These are phyloP conservation scores for Jordanella pulchra DNA, from an alignment of 2,797 vertebrate species.

Conservation along the genomic window DNA sequence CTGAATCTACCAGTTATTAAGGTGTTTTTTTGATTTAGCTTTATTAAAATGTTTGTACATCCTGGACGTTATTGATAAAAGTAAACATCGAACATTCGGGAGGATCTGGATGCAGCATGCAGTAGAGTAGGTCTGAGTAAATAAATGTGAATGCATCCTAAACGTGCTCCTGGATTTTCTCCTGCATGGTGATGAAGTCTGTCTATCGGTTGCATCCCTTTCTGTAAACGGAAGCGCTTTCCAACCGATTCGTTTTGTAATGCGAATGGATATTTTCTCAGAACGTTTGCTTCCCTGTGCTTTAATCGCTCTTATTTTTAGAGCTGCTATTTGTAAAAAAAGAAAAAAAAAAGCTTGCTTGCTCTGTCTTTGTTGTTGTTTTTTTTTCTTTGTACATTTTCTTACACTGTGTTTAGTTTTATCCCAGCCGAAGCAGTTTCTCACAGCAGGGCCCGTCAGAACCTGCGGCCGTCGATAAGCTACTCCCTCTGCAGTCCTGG, in stretches of 20 bases:
- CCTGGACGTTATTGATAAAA: not conserved
- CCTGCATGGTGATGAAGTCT: constrained; percentile 41
- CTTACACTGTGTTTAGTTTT: constrained; percentile 9
- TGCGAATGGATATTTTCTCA: constrained; percentile 52
- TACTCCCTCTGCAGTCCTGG: constrained; percentile 81
- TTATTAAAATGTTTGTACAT: not conserved
- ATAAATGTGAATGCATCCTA: constrained; percentile 16
- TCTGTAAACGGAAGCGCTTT: constrained; percentile 25
- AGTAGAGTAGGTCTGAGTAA: constrained; percentile 19
- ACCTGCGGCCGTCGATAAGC: constrained; percentile 71
- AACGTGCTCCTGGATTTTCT: not conserved
- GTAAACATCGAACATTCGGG: not conserved
- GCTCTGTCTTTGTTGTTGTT: constrained; percentile 9
- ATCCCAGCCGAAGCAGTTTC: not conserved
- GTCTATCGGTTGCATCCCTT: constrained; percentile 10
- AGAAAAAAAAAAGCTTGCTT: constrained; percentile 9
- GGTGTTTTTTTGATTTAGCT: not conserved
- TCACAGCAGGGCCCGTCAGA: not conserved
- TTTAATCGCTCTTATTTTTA: constrained; percentile 49
- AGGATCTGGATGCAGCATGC: constrained; percentile 19
- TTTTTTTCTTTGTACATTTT: constrained; percentile 1
- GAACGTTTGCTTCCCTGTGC: constrained; percentile 18
- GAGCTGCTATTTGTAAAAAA: constrained; percentile 37
- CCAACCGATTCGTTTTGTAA: constrained; percentile 67
- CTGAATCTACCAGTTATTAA: no score